phyloP scores from a whole-genome alignment of 2,888 invertebrate genomes.

The Taenaris catops region DNA sequence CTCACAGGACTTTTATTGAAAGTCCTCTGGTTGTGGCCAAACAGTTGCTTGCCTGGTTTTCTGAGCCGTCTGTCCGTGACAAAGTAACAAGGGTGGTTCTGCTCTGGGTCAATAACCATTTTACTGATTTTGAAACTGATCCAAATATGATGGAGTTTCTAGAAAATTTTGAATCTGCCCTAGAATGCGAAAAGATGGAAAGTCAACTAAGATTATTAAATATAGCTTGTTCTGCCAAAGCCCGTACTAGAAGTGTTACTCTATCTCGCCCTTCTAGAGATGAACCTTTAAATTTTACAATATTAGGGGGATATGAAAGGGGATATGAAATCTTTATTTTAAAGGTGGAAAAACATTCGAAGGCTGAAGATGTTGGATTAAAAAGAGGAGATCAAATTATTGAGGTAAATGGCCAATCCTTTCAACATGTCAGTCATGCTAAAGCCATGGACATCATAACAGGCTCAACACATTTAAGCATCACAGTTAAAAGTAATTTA shows the following conservation, averaged over 20 bases:
- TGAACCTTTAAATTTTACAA: constrained; percentile 95
- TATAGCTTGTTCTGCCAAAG: constrained; percentile 98
- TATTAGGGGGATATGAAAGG: constrained; percentile 95
- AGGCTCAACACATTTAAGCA: constrained; percentile 96
- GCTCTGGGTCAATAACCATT: constrained; percentile 99
- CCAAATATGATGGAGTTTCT: constrained; percentile 97
- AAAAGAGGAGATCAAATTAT: constrained; percentile 98
- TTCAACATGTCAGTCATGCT: constrained; percentile 94
- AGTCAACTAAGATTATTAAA: constrained; percentile 92
- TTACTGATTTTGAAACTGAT: constrained; percentile 98
- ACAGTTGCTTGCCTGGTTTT: constrained; percentile 94
- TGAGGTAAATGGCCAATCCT: constrained; percentile 98
- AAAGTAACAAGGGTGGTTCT: constrained; percentile 97
- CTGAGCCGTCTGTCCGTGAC: constrained; percentile 87
- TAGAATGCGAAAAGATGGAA: constrained; percentile 92
- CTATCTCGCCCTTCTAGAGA: constrained; percentile 95
- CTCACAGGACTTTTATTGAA: constrained; percentile 96
- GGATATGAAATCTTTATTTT: constrained; percentile 97
- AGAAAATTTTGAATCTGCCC: constrained; percentile 92
- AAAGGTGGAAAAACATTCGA: constrained; percentile 95
- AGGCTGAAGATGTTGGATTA: constrained; percentile 96
- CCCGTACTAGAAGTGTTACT: constrained; percentile 93
- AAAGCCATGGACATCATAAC: constrained; percentile 95
- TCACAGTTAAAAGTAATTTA: constrained; percentile 98
- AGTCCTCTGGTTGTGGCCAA: constrained; percentile 92